Evolutionary conservation across 2,888 invertebrate genomes (phyloP).

Genomic region (Papilio protenor): DNA sequence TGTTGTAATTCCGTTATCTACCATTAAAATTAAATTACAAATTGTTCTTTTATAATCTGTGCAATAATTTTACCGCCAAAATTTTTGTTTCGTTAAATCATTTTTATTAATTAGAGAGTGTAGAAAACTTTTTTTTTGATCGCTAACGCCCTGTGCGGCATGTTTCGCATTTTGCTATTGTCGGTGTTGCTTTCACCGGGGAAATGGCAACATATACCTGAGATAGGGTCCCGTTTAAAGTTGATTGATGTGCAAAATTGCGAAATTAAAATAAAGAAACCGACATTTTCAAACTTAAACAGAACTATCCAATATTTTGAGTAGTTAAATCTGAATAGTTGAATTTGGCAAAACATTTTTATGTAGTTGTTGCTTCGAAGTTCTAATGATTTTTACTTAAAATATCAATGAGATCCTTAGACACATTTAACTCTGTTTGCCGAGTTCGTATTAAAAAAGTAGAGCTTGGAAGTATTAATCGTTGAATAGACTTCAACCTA

Average conservation of each 20-base stretch:
- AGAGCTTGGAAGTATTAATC: no score
- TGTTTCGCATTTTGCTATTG: conserved; percentile 28
- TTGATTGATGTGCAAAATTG: conserved; percentile 43
- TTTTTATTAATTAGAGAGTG: not conserved
- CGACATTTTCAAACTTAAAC: not conserved
- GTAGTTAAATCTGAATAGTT: not conserved
- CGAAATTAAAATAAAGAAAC: conserved; percentile 36
- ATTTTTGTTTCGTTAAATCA: not conserved
- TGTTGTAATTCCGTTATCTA: no score
- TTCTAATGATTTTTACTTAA: no score
- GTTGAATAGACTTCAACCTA: no score
- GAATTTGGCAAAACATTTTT: no score
- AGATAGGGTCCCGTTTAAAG: conserved; percentile 44
- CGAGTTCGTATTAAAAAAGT: not conserved
- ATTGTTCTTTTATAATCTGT: no score
- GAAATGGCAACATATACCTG: conserved; percentile 44
- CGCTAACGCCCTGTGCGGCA: conserved; percentile 26
- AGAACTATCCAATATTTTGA: not conserved
- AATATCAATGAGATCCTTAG: no score
- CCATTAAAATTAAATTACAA: no score
- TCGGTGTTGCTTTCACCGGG: conserved; percentile 42
- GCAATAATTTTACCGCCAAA: not conserved
- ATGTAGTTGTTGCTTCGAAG: no score
- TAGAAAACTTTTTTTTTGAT: not conserved
- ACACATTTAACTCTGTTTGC: no score